Evolutionary conservation across 2,797 vertebrate genomes (phyloP), one percentile per base, ranked within the genome.

Genomic region (Pseudomugil tenellus): DNA sequence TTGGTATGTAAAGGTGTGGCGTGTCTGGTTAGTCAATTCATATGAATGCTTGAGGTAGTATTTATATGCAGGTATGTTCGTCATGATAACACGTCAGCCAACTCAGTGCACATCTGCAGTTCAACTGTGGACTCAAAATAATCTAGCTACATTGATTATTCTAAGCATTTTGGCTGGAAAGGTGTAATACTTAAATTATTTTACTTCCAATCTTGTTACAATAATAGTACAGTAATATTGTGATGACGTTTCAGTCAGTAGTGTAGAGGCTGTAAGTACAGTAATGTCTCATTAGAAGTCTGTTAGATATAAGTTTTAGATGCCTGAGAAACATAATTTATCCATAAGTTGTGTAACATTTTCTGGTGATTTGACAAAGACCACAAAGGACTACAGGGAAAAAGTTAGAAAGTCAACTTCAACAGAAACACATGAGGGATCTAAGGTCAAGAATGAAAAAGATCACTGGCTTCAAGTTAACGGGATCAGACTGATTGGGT

Each of bases 1-100:
- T 37, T 72, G 35, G 39, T 1, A 52, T 52, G 35, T 31, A 41
- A 64, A 31, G 5, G 16, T 61, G 31, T 61, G 34, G 35, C 0
- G 0, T 11, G 31, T 2, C 16, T 31, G 3, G 28, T 17, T 17
- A 37, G 23, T 11, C 2, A 16, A 49, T 43, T 9, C 9, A 12
- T 48, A 9, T 4, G n/a, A 41, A n/a, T 25, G 41, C 49, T 49
- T 56, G 57, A 58, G 65, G 65, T 51, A 54, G 21, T 17, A 17
- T 58, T 55, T n/a, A 63, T 39, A 68, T 41, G 14, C 39, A 41
- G 39, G 39, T 41, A 29, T 29, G 29, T 29, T 29, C 29, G 29
- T 6, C 29, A 29, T 29, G 29, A 29, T 35, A 41, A 41, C 39
- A 71, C 21, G 43, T 29, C 2, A 60, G 25, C 23, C 25, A 57